phyloP scores from a whole-genome alignment of 2,113 vertebrate genomes.

The Silurus asotus region DNA sequence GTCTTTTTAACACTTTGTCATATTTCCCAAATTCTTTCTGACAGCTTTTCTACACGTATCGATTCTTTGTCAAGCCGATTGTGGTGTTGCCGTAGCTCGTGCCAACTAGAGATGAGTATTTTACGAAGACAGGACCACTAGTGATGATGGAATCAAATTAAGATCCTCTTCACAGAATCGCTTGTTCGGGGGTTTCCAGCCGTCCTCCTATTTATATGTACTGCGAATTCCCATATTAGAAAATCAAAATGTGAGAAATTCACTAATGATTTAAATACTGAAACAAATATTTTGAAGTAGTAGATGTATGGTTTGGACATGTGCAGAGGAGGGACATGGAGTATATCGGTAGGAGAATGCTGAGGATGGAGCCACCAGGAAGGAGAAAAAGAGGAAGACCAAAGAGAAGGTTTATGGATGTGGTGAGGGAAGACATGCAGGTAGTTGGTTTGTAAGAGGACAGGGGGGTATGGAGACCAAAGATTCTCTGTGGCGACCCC shows the following conservation, averaged over 20 bases:
- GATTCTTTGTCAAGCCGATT: slow-evolving; percentile 16
- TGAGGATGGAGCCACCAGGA: no score
- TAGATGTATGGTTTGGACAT: no score
- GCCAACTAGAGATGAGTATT: slow-evolving; percentile 15
- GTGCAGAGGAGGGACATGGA: no score
- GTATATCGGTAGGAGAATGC: no score
- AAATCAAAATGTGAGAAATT: background rate
- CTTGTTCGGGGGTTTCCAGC: background rate
- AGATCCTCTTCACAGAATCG: background rate
- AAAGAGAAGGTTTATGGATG: no score
- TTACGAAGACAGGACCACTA: background rate
- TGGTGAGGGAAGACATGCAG: no score
- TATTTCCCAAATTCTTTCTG: slow-evolving; percentile 3
- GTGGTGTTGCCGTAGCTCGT: background rate
- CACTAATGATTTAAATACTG: background rate
- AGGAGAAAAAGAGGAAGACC: no score
- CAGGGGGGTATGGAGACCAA: no score
- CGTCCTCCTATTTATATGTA: background rate
- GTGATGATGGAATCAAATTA: slow-evolving; percentile 4
- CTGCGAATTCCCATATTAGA: background rate
- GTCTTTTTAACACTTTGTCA: slow-evolving; percentile 16
- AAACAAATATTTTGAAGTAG: background rate
- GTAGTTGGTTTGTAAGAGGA: no score
- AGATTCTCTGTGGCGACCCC: no score
- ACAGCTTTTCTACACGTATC: slow-evolving; percentile 6